These are phyloP conservation scores for Pogonophryne albipinna DNA, from an alignment of 2,797 vertebrate species.

Conservation along the genomic window DNA sequence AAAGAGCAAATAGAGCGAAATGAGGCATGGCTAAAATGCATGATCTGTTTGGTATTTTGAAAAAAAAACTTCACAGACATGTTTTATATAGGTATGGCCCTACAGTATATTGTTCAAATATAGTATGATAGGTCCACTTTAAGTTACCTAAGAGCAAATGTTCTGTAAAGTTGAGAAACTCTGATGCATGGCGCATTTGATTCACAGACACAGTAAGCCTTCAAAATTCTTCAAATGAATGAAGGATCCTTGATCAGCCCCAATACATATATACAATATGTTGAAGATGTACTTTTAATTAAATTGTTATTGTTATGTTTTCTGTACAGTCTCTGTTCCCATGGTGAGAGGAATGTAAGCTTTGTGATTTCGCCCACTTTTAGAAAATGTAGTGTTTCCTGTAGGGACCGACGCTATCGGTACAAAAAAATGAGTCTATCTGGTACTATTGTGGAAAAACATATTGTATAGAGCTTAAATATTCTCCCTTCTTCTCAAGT, in stretches of 20 bases:
- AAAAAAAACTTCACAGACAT: no score
- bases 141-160: not conserved
- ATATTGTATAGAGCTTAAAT: not conserved
- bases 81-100: no score
- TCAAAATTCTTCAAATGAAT: no score
- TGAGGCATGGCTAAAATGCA: no score
- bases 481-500: not conserved
- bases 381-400: not conserved
- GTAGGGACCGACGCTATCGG: no score
- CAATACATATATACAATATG: not conserved
- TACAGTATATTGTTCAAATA: no score
- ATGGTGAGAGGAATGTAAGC: not conserved
- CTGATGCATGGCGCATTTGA: no score
- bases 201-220: not conserved
- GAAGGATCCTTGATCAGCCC: no score
- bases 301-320: not conserved
- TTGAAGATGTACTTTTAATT: not conserved
- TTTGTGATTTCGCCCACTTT: not conserved
- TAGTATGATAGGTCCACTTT: no score
- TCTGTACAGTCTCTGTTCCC: not conserved
- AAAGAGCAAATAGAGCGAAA: no score
- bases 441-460: not conserved
- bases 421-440: not conserved
- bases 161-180: not conserved
- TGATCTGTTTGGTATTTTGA: no score